Percentiles rank a stretch among this genome's conserved stretches.
Evolutionary conservation across 37 sponge, comb jelly and placozoan genomes (phyloP).

Genomic region (Geodia barretti): DNA sequence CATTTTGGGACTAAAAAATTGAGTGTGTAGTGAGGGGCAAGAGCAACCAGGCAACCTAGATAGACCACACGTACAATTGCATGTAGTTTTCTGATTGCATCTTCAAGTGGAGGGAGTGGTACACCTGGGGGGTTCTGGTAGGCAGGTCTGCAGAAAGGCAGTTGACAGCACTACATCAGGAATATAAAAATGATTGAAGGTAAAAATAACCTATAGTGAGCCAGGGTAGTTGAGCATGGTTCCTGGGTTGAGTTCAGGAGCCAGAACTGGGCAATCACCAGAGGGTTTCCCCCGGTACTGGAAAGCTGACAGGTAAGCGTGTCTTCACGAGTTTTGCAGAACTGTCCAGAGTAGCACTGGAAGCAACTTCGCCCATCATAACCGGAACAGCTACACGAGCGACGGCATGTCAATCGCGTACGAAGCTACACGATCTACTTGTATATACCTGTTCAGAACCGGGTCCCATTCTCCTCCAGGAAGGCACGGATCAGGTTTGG

Average conservation of each 20-base stretch:
- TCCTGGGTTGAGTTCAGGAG: background rate
- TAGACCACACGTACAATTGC: background rate
- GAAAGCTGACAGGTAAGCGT: background rate
- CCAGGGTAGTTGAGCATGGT: constrained; percentile 3
- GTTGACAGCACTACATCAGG: background rate
- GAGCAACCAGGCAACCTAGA: too few relatives aligned
- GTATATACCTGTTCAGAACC: constrained; percentile 2
- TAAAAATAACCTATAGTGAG: constrained; percentile 8
- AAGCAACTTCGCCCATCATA: background rate
- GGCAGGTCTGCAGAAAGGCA: background rate
- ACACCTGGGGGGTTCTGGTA: too few relatives aligned
- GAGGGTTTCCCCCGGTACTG: background rate
- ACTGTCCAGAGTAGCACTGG: constrained; percentile 32
- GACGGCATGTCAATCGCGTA: background rate
- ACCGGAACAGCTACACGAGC: constrained; percentile 4
- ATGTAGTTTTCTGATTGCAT: constrained; percentile 4
- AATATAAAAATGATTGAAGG: background rate
- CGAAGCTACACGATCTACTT: background rate
- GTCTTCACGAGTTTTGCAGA: constrained; percentile 11
- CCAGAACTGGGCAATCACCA: constrained; percentile 14
- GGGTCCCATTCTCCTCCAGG: constrained; percentile 33
- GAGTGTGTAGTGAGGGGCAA: too few relatives aligned
- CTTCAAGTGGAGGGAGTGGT: constrained; percentile 6
- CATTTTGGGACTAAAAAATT: constrained; percentile 10
- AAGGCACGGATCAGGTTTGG: constrained; percentile 12